Base-by-base conservation (phyloP, 1,140 invertebrate genomes). In the Brachionus calyciflorus region DNA sequence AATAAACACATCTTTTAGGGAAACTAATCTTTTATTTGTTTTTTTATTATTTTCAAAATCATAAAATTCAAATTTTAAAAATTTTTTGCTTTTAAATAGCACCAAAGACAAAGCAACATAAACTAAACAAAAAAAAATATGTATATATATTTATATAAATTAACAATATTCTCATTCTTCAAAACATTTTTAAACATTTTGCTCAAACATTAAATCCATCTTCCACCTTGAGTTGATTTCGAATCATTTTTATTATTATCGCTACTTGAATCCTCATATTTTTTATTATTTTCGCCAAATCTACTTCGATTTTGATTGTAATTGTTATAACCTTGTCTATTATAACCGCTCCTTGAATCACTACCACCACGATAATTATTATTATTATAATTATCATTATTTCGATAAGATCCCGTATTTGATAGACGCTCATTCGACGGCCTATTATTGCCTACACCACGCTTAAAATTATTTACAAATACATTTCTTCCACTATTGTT, bases 391-490 rank as follows among this genome's bases (percentile, higher is more conserved):
- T 37, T 21, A 21, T 12, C 17, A n/a, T n/a, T 14, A 14, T 46
- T 46, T 46, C 44, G 9, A 46, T 14, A 7, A 3, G 14, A 46
- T 3, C 44, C 44, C 4, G 44, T 14, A 14, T 46, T 46, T 46
- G n/a, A n/a, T n/a, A n/a, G n/a, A n/a, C 33, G 33, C 3, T 37
- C 33, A 37, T 9, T 9, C 33, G 60, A 26, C 2, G 46, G 10
- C n/a, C 69, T 51, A 19, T 73, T 73, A 7, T n/a, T n/a, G n/a
- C 69, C 69, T 12, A 73, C 40, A 24, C 69, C 69, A 14, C 69
- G n/a, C 17, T 73, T 73, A 30, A 51, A 73, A 33, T 51, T 73
- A 73, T 73, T 73, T 51, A 51, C 69, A 51, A 73, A 73, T 21
- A 73, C 46, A 33, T 73, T 73, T 51, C 69, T 33, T 7, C 69